Base-by-base conservation (phyloP, 1,140 invertebrate species). In the Drosophila sproati region DNA sequence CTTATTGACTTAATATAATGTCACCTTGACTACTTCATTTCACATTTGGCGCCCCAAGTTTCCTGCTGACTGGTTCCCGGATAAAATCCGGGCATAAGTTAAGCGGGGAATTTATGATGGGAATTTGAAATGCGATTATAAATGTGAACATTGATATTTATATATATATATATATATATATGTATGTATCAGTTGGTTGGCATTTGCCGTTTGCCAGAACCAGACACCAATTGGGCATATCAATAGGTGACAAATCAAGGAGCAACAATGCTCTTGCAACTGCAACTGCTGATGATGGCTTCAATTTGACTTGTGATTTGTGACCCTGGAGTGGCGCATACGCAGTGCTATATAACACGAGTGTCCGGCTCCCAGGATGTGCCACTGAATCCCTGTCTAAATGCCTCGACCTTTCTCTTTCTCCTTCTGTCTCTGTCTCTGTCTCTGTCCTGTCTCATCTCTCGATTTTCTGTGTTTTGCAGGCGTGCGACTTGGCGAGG, bases 401-500 rank as follows among this genome's bases (percentile, higher is more conserved):
- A 34, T 34, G 8, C 39, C 39, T 51, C 31, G 50, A 5, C 6
- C 32, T n/a, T 1, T 43, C 31, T 43, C 39, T n/a, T 80, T 7
- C 37, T 59, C 59, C 5, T 61, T 51, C 31, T 52, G 31, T 12
- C 1, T 20, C 20, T 20, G 1, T 20, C 20, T 20, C 20, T 20
- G 20, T 20, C 20, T 20, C 20, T 20, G 1, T 20, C 20, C 20
- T 20, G 20, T 20, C 20, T 20, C 20, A 20, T 20, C 20, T 20
- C 20, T 20, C 20, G 20, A 2, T 20, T 20, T 20, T 20, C 20
- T 20, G 0, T 0, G 54, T 41, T 12, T 67, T 78, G 8, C 66
- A 78, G 82, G 78, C 60, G 82, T 76, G 48, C 83, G 74, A 73
- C 59, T 81, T 62, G 76, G 68, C 54, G 72, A 75, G 51, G 60